phyloP scores from a whole-genome alignment of 2,113 vertebrate genomes.

The Thalassarche chlororhynchos region DNA sequence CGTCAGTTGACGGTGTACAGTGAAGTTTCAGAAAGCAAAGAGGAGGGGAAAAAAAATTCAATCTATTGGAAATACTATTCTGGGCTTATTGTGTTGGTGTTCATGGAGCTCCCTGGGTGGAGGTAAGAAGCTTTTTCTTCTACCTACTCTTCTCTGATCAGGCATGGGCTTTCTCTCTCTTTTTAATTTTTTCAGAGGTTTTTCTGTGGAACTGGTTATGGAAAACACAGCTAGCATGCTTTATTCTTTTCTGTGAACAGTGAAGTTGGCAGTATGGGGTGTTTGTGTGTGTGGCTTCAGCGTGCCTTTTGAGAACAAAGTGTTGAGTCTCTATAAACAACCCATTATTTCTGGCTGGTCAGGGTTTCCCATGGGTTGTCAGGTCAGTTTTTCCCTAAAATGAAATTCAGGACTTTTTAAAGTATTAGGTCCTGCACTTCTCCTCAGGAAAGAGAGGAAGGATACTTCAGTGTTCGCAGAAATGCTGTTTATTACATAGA shows the following conservation, averaged over 20 bases:
- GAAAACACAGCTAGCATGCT: neutral
- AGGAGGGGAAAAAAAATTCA: neutral
- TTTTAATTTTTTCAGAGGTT: neutral
- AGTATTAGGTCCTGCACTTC: neutral
- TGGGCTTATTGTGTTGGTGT: neutral
- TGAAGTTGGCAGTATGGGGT: neutral
- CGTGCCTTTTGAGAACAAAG: neutral
- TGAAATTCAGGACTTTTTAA: neutral
- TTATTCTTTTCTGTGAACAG: neutral
- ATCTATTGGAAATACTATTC: fast-evolving
- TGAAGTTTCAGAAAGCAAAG: neutral
- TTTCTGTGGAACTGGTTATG: neutral
- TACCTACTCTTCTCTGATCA: neutral
- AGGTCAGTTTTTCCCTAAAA: neutral
- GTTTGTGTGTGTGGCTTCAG: neutral
- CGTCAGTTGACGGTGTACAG: neutral
- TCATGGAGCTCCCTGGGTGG: neutral
- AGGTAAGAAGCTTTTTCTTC: slow-evolving; percentile 7
- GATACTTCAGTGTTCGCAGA: neutral
- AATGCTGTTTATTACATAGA: neutral
- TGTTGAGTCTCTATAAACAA: neutral
- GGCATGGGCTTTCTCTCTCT: neutral
- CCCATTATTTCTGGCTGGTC: neutral
- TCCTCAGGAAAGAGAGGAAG: neutral
- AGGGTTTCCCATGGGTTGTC: neutral